phyloP scores from a whole-genome alignment of 1,140 invertebrate species.

The Cepaea nemoralis region DNA sequence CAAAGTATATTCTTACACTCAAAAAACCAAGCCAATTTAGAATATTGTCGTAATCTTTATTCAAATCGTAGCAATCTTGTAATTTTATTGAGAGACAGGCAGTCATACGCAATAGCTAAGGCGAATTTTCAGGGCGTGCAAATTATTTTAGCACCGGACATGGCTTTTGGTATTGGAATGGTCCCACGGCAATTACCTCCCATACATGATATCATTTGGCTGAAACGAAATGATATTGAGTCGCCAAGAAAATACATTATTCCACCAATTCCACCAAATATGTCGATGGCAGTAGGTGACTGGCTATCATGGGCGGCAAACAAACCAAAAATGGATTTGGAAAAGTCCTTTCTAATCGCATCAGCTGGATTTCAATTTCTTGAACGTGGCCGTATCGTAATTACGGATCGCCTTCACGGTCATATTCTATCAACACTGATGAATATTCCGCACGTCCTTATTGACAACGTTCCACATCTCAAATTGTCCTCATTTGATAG shows the following conservation, averaged over 20 bases:
- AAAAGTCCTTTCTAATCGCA: conserved; percentile 38
- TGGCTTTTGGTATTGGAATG: conserved; percentile 46
- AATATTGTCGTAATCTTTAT: conserved; percentile 32
- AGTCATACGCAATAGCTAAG: conserved; percentile 42
- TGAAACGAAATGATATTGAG: conserved; percentile 37
- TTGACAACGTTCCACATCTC: conserved; percentile 44
- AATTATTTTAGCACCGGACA: conserved; percentile 45
- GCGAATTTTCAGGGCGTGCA: conserved; percentile 33
- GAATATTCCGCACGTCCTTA: conserved; percentile 52
- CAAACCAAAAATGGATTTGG: conserved; percentile 25
- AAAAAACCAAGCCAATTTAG: neutral
- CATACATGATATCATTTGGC: conserved; percentile 45
- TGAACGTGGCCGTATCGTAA: conserved; percentile 49
- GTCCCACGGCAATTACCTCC: conserved; percentile 37
- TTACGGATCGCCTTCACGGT: conserved; percentile 54
- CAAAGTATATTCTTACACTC: conserved; percentile 44
- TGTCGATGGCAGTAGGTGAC: conserved; percentile 36
- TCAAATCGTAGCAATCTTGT: conserved; percentile 43
- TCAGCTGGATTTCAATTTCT: conserved; percentile 42
- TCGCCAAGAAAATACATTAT: conserved; percentile 30
- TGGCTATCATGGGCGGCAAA: conserved; percentile 30
- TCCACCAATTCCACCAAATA: conserved; percentile 12
- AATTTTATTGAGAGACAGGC: conserved; percentile 49
- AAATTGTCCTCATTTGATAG: conserved; percentile 50
- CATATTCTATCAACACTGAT: conserved; percentile 51